phyloP scores from a whole-genome alignment of 2,888 invertebrate species.

The Mythimna impura region DNA sequence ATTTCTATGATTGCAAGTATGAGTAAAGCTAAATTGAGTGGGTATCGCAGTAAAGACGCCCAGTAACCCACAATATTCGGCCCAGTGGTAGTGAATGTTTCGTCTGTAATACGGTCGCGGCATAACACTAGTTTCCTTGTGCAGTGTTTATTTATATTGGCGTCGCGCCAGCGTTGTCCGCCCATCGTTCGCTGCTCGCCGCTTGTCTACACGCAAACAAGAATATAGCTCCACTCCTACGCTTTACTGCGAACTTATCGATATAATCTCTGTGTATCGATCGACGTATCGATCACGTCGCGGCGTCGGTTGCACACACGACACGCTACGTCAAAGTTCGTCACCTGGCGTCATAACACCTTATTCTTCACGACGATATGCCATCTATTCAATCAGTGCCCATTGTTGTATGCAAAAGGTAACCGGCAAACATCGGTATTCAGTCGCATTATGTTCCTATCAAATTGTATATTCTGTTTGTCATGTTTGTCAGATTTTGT shows the following conservation, averaged over 20 bases:
- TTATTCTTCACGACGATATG: slow-evolving; percentile 72
- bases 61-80: slow-evolving; percentile 90
- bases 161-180: slow-evolving; percentile 86
- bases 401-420: slow-evolving; percentile 82
- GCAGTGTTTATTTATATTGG: slow-evolving; percentile 90
- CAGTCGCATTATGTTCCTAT: slow-evolving; percentile 55
- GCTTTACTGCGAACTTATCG: slow-evolving; percentile 77
- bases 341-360: slow-evolving; percentile 83
- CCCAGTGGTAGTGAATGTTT: slow-evolving; percentile 90
- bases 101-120: slow-evolving; percentile 90
- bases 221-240: slow-evolving; percentile 82
- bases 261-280: slow-evolving; percentile 78
- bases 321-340: slow-evolving; percentile 81
- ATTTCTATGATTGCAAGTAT: slow-evolving; percentile 28
- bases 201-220: slow-evolving; percentile 83
- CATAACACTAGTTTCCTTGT: slow-evolving; percentile 90
- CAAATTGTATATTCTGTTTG: slow-evolving; percentile 46
- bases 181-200: slow-evolving; percentile 80
- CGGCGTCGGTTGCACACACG: slow-evolving; percentile 70
- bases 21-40: slow-evolving; percentile 61
- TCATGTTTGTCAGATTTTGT: slow-evolving; percentile 40
- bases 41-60: slow-evolving; percentile 73
- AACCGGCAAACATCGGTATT: slow-evolving; percentile 66
- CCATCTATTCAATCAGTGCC: slow-evolving; percentile 76
- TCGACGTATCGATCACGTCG: slow-evolving; percentile 83